phyloP scores from a whole-genome alignment of 2,113 vertebrate genomes.

The Lagopus leucura region DNA sequence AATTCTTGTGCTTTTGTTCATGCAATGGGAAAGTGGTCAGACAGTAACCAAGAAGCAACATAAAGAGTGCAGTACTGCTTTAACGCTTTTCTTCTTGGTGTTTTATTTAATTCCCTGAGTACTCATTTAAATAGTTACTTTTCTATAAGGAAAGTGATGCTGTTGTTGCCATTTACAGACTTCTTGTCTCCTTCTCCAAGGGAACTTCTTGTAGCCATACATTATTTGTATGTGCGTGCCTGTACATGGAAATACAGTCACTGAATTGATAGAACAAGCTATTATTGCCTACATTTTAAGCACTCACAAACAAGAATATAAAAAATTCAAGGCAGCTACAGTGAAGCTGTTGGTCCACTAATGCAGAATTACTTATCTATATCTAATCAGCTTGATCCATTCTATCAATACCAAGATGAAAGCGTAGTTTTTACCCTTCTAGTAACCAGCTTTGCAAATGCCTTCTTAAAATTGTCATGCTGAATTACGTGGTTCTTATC shows the following conservation, averaged over 20 bases:
- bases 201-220: not conserved
- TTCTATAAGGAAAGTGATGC: not conserved
- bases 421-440: not conserved
- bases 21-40: not conserved
- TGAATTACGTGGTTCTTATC: slow-evolving; percentile 56
- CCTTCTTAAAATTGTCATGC: slow-evolving; percentile 16
- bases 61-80: not conserved
- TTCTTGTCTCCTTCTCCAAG: not conserved
- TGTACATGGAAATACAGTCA: not conserved
- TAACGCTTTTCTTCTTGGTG: not conserved
- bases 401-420: slow-evolving; percentile 49
- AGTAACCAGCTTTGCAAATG: not conserved
- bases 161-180: not conserved
- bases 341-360: slow-evolving; percentile 33
- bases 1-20: accelerated
- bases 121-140: not conserved
- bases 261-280: not conserved
- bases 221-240: not conserved
- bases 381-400: slow-evolving; percentile 23
- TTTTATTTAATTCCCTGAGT: not conserved
- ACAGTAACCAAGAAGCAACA: accelerated
- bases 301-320: not conserved
- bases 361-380: slow-evolving; percentile 11
- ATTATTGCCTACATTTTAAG: not conserved
- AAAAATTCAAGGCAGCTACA: slow-evolving; percentile 25